These are phyloP conservation scores for Sebastes iracundus DNA, from an alignment of 2,797 vertebrate species.

Conservation along the genomic window DNA sequence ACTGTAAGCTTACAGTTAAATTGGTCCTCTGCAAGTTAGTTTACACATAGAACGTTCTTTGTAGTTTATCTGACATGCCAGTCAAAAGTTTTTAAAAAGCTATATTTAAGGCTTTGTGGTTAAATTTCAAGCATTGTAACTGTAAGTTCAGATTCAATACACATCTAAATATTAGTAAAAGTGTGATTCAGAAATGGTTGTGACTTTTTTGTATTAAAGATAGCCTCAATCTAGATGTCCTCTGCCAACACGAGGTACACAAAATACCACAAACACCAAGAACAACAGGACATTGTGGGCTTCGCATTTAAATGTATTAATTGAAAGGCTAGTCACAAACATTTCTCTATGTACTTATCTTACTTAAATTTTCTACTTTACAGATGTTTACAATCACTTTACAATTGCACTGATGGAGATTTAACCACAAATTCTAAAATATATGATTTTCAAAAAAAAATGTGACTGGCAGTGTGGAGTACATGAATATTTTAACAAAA, in stretches of 20 bases:
- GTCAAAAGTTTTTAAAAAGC: neutral
- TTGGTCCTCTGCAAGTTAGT: neutral
- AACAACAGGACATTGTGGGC: neutral
- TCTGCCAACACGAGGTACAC: neutral
- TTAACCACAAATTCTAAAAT: neutral
- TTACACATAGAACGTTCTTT: neutral
- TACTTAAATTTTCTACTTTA: neutral
- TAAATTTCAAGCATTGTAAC: neutral
- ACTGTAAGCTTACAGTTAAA: neutral
- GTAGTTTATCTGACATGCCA: neutral
- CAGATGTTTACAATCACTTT: neutral
- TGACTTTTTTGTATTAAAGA: neutral
- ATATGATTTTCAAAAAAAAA: neutral
- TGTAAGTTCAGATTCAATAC: neutral
- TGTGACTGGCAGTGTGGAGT: neutral
- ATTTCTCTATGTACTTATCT: neutral
- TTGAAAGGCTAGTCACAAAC: neutral
- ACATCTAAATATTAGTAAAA: neutral
- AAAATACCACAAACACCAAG: neutral
- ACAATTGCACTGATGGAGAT: neutral
- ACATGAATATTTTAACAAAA: constrained; percentile 13
- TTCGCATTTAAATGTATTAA: neutral
- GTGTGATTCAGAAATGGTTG: neutral
- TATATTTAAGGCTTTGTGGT: neutral
- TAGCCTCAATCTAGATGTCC: neutral